A percentile compares a stretch with the other conserved stretches of the same genome.
phyloP scores from a whole-genome alignment of 1,140 invertebrate species.

The Colletes gigas region DNA sequence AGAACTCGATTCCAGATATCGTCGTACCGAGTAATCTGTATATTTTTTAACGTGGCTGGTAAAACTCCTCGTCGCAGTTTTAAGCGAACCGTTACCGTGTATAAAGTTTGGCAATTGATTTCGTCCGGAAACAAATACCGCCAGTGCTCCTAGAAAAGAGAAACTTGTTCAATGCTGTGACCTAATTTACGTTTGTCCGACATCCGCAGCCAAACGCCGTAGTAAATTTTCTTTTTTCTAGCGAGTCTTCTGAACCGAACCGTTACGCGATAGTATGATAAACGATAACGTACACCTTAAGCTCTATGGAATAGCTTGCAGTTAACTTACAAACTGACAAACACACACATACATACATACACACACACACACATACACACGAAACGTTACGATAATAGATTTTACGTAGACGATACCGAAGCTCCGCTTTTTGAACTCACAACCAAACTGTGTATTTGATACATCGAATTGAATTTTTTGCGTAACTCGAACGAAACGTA shows the following conservation, averaged over 20 bases:
- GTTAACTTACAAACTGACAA: constrained; percentile 11
- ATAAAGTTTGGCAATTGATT: constrained; percentile 28
- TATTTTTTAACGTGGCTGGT: constrained; percentile 58
- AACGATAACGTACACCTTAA: constrained; percentile 11
- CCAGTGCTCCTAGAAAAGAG: constrained; percentile 27
- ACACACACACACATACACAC: neutral
- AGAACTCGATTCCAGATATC: constrained; percentile 29
- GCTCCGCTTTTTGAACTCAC: constrained; percentile 23
- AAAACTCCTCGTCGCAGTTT: constrained; percentile 7
- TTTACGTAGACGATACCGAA: constrained; percentile 11
- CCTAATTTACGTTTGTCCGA: neutral
- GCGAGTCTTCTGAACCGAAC: constrained; percentile 2
- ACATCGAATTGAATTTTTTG: constrained; percentile 24
- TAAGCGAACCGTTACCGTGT: neutral
- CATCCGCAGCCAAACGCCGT: neutral
- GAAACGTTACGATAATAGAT: constrained; percentile 28
- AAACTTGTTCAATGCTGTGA: constrained; percentile 21
- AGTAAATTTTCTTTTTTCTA: constrained; percentile 9
- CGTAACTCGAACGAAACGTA: neutral
- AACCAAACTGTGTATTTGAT: constrained; percentile 24
- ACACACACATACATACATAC: neutral
- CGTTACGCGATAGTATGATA: constrained; percentile 15
- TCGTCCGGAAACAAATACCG: constrained; percentile 33
- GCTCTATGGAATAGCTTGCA: constrained; percentile 31
- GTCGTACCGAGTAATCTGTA: constrained; percentile 28